Percentiles rank a stretch among this genome's conserved stretches.
Evolutionary conservation across 2,113 vertebrate genomes (phyloP).

Genomic region (Felis chaus): DNA sequence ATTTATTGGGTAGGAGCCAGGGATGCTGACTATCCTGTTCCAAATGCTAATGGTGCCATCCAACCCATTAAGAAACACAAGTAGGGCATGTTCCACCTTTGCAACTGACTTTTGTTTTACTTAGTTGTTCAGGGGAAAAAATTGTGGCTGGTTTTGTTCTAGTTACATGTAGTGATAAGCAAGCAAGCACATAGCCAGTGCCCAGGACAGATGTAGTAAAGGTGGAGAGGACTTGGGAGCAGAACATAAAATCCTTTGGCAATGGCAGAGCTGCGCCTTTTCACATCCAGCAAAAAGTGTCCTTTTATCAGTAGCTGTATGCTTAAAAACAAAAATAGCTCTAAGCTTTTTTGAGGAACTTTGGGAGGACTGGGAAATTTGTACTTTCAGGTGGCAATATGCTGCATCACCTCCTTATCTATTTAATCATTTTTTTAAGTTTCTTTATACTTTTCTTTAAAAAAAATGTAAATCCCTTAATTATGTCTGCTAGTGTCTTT

Average conservation of each 20-base stretch:
- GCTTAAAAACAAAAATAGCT: background rate
- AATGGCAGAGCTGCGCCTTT: background rate
- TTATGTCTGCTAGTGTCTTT: background rate
- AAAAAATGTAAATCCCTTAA: background rate
- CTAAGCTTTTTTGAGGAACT: background rate
- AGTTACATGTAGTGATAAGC: background rate
- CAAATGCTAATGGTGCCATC: background rate
- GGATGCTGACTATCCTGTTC: background rate
- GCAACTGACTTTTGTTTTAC: background rate
- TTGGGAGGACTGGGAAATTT: background rate
- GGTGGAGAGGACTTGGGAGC: background rate
- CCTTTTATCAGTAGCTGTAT: background rate
- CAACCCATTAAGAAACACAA: background rate
- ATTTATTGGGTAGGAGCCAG: background rate
- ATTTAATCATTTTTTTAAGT: background rate
- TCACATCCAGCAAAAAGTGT: background rate
- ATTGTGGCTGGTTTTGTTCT: background rate
- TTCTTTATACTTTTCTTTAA: background rate
- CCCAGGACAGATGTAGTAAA: background rate
- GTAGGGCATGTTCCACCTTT: background rate
- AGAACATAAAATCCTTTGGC: background rate
- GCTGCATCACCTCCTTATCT: background rate
- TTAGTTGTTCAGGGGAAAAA: background rate
- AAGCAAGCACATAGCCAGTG: background rate
- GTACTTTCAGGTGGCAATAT: background rate